Evolutionary conservation across 1,140 invertebrate species (phyloP).

Genomic region (Drosophila eugracilis): DNA sequence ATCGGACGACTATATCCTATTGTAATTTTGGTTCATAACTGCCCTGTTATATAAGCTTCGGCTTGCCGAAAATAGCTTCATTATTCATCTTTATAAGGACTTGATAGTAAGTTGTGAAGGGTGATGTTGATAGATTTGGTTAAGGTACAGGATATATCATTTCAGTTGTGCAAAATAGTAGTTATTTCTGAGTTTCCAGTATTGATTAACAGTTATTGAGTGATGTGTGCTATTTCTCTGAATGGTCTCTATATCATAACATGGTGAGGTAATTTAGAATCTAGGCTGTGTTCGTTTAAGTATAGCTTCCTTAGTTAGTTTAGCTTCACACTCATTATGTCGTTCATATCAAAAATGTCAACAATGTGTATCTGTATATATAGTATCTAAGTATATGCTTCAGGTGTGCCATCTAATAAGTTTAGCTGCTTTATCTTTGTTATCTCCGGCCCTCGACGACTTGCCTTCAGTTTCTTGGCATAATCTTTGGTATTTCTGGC

Average conservation of each 20-base stretch:
- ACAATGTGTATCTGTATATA: slow-evolving; percentile 30
- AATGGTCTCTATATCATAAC: slow-evolving; percentile 21
- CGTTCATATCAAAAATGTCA: slow-evolving; percentile 47
- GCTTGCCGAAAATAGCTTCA: background rate
- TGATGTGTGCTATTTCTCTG: slow-evolving; percentile 14
- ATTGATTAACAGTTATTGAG: slow-evolving; percentile 29
- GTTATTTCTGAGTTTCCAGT: slow-evolving; percentile 9
- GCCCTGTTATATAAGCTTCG: background rate
- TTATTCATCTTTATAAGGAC: background rate
- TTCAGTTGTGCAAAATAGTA: slow-evolving; percentile 11
- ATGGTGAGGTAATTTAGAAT: slow-evolving; percentile 45
- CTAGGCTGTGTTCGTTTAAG: slow-evolving; percentile 38
- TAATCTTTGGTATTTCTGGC: slow-evolving; percentile 22
- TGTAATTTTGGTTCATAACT: background rate
- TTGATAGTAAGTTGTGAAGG: background rate
- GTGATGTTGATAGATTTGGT: slow-evolving; percentile 1
- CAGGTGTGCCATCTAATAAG: slow-evolving; percentile 34
- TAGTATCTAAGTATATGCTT: slow-evolving; percentile 23
- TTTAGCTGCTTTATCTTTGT: slow-evolving; percentile 27
- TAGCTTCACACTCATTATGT: slow-evolving; percentile 15
- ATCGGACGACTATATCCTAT: background rate
- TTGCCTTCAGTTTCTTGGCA: slow-evolving; percentile 17
- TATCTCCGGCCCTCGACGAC: slow-evolving; percentile 12
- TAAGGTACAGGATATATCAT: slow-evolving; percentile 12
- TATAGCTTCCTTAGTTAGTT: slow-evolving; percentile 28